Percentiles rank a stretch among this genome's conserved stretches.
These are phyloP conservation scores for Brachionus asplanchnoidis DNA, from an alignment of 1,140 invertebrate species.

Conservation along the genomic window DNA sequence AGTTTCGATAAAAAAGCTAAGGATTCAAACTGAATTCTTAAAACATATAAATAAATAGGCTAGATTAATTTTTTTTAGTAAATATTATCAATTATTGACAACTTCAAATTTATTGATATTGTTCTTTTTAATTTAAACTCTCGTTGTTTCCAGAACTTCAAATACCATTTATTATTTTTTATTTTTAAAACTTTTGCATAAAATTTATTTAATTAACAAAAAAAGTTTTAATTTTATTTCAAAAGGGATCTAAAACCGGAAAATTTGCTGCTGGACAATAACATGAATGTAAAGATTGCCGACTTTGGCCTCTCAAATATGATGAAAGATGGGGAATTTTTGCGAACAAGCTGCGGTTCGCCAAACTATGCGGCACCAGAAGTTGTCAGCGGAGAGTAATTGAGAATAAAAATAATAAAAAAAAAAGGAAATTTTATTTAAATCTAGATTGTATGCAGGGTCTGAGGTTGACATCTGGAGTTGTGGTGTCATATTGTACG, in stretches of 20 bases:
- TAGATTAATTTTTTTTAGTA: too few species aligned
- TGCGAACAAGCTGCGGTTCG: conserved; percentile 94
- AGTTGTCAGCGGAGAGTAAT: conserved; percentile 88
- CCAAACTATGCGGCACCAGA: conserved; percentile 99
- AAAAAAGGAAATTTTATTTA: conserved; percentile 44
- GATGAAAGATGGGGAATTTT: conserved; percentile 99
- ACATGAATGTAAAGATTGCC: conserved; percentile 97
- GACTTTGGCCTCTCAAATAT: conserved; percentile 99
- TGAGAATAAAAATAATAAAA: conserved; percentile 46
- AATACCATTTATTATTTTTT: background rate
- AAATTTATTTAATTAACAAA: background rate
- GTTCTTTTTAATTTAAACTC: background rate
- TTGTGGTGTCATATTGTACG: conserved; percentile 96
- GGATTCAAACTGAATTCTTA: too few species aligned
- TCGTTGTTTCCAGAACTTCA: background rate
- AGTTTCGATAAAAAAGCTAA: too few species aligned
- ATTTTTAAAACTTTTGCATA: background rate
- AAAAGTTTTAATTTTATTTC: background rate
- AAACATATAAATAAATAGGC: too few species aligned
- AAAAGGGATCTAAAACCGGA: conserved; percentile 67
- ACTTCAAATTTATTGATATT: background rate
- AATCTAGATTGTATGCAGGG: conserved; percentile 76
- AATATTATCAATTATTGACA: too few species aligned
- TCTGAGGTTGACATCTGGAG: conserved; percentile 98
- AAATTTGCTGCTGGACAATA: conserved; percentile 90